Percentiles rank a stretch among this genome's conserved stretches.
Evolutionary conservation across 2,797 vertebrate genomes (phyloP).

Genomic region (Acanthurus tractus): DNA sequence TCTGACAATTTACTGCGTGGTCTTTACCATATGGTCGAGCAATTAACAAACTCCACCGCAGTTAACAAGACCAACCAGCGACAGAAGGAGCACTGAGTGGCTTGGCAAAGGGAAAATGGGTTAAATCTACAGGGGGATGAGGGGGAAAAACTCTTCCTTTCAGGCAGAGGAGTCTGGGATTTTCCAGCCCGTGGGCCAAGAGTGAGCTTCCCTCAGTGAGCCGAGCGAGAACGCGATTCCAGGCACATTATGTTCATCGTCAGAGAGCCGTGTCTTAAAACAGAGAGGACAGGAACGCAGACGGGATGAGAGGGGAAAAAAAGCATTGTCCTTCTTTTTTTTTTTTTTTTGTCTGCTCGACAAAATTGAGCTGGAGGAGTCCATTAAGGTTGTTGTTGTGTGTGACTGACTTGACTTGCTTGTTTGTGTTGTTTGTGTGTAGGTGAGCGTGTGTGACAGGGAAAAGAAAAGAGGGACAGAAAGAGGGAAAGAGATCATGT

Average conservation of each 20-base stretch:
- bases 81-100: slow-evolving; percentile 65
- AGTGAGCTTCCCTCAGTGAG: slow-evolving; percentile 64
- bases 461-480: neutral
- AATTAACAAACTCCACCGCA: slow-evolving; percentile 61
- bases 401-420: neutral
- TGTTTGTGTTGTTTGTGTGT: neutral
- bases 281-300: slow-evolving; percentile 57
- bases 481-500: neutral
- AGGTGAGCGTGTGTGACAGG: neutral
- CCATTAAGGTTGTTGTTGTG: slow-evolving; percentile 45
- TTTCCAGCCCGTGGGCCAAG: slow-evolving; percentile 70
- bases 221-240: slow-evolving; percentile 62
- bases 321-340: slow-evolving; percentile 49
- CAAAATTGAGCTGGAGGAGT: slow-evolving; percentile 63
- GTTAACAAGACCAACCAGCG: slow-evolving; percentile 69
- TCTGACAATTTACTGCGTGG: slow-evolving; percentile 52
- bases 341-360: slow-evolving; percentile 57
- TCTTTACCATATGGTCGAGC: slow-evolving; percentile 66
- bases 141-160: slow-evolving; percentile 54
- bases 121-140: slow-evolving; percentile 66
- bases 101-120: slow-evolving; percentile 65
- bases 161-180: slow-evolving; percentile 62
- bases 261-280: slow-evolving; percentile 57
- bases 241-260: slow-evolving; percentile 71
- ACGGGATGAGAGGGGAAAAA: slow-evolving; percentile 25